Evolutionary conservation across 2,113 vertebrate species (phyloP), one percentile per base, ranked within the genome.

Genomic region (Pontoporia blainvillei): DNA sequence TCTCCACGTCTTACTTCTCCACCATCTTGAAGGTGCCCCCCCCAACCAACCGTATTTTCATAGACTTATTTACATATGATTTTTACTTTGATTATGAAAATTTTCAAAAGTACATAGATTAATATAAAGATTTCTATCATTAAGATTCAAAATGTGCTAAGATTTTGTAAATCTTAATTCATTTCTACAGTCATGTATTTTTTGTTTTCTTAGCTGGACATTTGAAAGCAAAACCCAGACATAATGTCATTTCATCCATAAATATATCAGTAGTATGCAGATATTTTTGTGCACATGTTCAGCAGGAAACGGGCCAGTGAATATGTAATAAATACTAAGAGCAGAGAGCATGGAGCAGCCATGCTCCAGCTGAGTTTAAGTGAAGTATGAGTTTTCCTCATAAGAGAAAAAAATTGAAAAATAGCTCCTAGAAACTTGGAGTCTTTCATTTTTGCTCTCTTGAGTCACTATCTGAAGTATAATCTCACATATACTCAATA

Each of bases 261-360:
- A 90, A 95, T 72, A 86, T 72, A 85, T 94, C 25, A 81, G 64
- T 14, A 52, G 54, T 49, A 61, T 71, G 1, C 93, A 98, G 93
- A 94, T 94, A 93, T 96, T 95, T 96, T 75, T 86, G 27, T 94
- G 82, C 90, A 97, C 67, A 88, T 97, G 95, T 89, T 97, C 92
- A 73, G 13, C 67, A 96, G 96, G 93, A 98, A 97, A 90, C 2
- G 90, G 87, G 72, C 62, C 39, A 88, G 9, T 87, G 62, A n/a
- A 49, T 49, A 94, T 90, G 46, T 86, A 96, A 93, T 96, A 96
- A 97, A 97, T 84, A 84, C 27, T 57, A 39, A 36, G 67, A 87
- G 44, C 14, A 92, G 52, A 64, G 76, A 95, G 76, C 76, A 75
- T 21, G 76, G 57, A 82, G 49, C 46, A 85, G 57, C 64, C 67